These are phyloP conservation scores for Dryoscopus gambensis DNA, from an alignment of 2,113 vertebrate genomes.

Conservation along the genomic window DNA sequence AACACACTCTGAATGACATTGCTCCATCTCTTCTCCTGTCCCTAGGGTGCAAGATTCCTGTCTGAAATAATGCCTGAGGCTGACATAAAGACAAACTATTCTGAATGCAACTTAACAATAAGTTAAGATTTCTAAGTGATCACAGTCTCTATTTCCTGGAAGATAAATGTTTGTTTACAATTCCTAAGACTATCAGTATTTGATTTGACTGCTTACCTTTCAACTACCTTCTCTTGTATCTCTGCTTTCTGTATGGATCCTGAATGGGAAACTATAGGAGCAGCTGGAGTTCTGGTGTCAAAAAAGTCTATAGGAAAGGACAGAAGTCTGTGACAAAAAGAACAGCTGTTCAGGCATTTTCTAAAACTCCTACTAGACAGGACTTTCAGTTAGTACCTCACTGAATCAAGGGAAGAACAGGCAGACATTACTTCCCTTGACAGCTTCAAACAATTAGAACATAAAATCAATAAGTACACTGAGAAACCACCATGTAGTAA, in stretches of 20 bases:
- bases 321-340: neutral
- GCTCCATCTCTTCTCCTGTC: neutral
- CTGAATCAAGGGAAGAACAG: neutral
- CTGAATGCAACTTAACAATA: neutral
- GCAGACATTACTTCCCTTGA: neutral
- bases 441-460: neutral
- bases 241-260: conserved; percentile 90
- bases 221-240: conserved; percentile 73
- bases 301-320: conserved; percentile 75
- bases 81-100: neutral
- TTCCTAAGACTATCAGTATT: neutral
- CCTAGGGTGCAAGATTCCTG: neutral
- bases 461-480: neutral
- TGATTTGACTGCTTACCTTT: conserved; percentile 66
- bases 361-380: neutral
- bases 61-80: neutral
- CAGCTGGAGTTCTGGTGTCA: conserved; percentile 75
- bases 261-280: conserved; percentile 82
- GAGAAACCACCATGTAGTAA: neutral
- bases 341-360: neutral
- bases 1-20: neutral
- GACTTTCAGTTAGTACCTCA: neutral
- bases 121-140: neutral
- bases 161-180: neutral
- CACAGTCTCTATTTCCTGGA: neutral